Base-by-base conservation (phyloP, 2,797 vertebrate genomes). In the Xiphorhynchus erythropygius region DNA sequence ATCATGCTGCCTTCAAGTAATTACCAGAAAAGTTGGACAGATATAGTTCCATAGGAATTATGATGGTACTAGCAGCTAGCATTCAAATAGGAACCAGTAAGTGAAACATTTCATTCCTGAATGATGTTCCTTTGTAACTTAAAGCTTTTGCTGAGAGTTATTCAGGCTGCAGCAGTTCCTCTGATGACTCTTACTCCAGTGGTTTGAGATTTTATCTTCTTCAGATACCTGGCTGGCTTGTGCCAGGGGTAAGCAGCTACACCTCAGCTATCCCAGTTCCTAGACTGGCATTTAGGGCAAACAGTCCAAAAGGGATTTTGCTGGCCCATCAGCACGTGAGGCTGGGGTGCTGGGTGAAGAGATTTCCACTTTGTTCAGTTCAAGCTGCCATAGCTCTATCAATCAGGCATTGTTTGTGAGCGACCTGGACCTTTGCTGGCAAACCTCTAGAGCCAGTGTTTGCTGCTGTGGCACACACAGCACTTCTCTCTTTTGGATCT, bases 11-110 rank as follows among this genome's bases (percentile, higher is more conserved):
- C 77, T 90, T 28, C 65, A 80, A 74, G 21, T 65, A 84, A 89
- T 90, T 87, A 79, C 52, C 44, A 76, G 63, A 69, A 64, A 90
- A 79, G 55, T 24, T 83, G 70, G 84, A 60, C 49, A 84, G 76
- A 70, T 67, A 56, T 70, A 84, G 30, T 87, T 93, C 67, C 32
- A 32, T 13, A 70, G 60, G 63, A 95, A 90, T 68, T 79, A 50
- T 9, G 44, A 15, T 88, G 35, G 41, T 56, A 65, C 59, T 67
- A 95, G 42, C 73, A 90, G 60, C 60, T 78, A 71, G 65, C 10
- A 68, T 41, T 50, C 42, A 73, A 84, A 76, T 39, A 77, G 64
- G 59, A 82, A 52, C 11, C 30, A 63, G 28, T 4, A 70, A 84
- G 28, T 25, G 27, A 33, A 94, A 88, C 44, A 35, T 17, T 52